A percentile compares a stretch with the other conserved stretches of the same genome.
phyloP scores from a whole-genome alignment of 2,888 invertebrate genomes.

The Netelia inedita region DNA sequence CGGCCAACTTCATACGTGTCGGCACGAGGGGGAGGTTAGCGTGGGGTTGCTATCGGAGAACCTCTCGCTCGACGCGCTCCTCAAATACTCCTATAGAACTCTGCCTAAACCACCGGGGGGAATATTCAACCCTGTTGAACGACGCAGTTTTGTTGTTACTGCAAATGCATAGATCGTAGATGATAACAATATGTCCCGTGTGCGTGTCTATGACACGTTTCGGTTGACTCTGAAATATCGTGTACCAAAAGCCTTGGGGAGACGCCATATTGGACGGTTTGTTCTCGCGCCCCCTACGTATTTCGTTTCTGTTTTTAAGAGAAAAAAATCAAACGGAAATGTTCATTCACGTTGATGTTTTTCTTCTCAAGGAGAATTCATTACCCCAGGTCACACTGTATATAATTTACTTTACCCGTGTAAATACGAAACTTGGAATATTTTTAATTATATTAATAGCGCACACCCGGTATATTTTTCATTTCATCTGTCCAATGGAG shows the following conservation, averaged over 20 bases:
- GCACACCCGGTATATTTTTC: too few relatives aligned
- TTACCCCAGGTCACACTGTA: too few relatives aligned
- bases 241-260: constrained; percentile 40
- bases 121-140: not conserved
- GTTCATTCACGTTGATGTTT: too few relatives aligned
- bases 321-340: too few relatives aligned
- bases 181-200: constrained; percentile 22
- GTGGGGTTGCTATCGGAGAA: not conserved
- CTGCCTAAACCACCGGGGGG: not conserved
- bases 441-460: too few relatives aligned
- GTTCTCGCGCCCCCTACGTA: not conserved
- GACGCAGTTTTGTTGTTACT: constrained; percentile 39
- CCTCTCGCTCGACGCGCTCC: not conserved
- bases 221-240: constrained; percentile 5
- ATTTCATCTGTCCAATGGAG: too few relatives aligned
- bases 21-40: not conserved
- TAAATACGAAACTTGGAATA: too few relatives aligned
- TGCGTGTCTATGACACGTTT: not conserved
- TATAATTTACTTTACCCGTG: too few relatives aligned
- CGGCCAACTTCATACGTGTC: not conserved
- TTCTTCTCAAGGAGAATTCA: too few relatives aligned
- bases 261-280: constrained; percentile 46
- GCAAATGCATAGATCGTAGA: not conserved
- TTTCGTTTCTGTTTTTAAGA: constrained; percentile 18
- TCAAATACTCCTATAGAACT: not conserved